phyloP scores from a whole-genome alignment of 30 jellyfish, hydroid and myxozoan species.

The Aurelia sp. region DNA sequence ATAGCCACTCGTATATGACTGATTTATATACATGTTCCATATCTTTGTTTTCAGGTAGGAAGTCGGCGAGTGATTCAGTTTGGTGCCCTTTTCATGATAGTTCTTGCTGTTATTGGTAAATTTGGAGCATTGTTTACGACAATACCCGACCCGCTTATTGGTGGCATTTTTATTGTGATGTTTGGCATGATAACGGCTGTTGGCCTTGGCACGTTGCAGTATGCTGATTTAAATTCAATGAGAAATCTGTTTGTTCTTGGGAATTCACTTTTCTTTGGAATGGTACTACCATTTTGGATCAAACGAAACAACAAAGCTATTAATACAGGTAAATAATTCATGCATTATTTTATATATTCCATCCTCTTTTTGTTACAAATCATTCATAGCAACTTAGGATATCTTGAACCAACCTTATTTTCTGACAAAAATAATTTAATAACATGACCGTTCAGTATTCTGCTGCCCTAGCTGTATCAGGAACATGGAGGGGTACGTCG shows the following conservation, averaged over 20 bases:
- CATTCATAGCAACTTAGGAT: too few relatives aligned
- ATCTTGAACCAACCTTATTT: too few relatives aligned
- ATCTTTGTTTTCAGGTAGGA: conserved; percentile 77
- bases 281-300: conserved; percentile 94
- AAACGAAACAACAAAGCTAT: conserved; percentile 50
- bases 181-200: conserved; percentile 98
- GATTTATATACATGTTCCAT: too few relatives aligned
- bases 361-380: too few relatives aligned
- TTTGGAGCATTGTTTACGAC: conserved; percentile 97
- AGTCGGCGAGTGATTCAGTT: conserved; percentile 93
- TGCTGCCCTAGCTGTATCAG: too few relatives aligned
- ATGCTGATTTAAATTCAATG: conserved; percentile 80
- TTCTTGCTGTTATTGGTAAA: conserved; percentile 89
- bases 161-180: conserved; percentile 93
- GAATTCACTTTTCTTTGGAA: conserved; percentile 78
- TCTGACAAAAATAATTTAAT: too few relatives aligned
- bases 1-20: too few relatives aligned
- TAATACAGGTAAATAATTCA: conserved; percentile 56
- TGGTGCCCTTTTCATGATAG: conserved; percentile 91
- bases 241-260: conserved; percentile 92
- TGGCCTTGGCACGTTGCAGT: conserved; percentile 91
- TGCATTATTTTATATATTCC: too few relatives aligned
- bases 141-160: conserved; percentile 95
- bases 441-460: too few relatives aligned
- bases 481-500: too few relatives aligned